These are phyloP conservation scores for Neodontobutis hainanensis DNA, from an alignment of 2,113 vertebrate genomes.

Conservation along the genomic window DNA sequence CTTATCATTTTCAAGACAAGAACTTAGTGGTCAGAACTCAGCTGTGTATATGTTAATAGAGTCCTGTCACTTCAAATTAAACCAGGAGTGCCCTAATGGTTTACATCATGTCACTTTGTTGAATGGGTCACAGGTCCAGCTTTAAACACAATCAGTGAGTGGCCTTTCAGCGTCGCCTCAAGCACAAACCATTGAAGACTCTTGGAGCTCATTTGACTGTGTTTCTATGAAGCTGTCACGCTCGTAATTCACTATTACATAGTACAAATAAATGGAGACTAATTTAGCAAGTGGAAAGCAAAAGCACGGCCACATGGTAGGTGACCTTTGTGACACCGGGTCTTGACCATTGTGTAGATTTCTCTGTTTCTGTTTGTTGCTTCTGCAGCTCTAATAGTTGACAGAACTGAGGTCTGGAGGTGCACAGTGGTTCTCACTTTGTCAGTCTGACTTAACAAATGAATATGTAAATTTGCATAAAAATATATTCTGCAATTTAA, in stretches of 20 bases:
- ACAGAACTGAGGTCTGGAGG: constrained; percentile 54
- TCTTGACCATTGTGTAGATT: constrained; percentile 62
- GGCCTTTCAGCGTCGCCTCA: constrained; percentile 37
- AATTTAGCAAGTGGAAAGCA: constrained; percentile 64
- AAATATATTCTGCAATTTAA: too few relatives aligned
- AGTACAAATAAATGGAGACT: constrained; percentile 78
- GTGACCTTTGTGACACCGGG: constrained; percentile 63
- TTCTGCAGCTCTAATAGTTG: constrained; percentile 68
- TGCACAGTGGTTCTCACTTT: constrained; percentile 50
- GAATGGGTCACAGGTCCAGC: constrained; percentile 58
- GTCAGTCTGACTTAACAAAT: too few relatives aligned
- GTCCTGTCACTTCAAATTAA: constrained; percentile 66
- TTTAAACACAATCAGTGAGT: constrained; percentile 69
- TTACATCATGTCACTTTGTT: constrained; percentile 72
- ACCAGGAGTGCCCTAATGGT: constrained; percentile 47
- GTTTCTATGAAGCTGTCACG: constrained; percentile 65
- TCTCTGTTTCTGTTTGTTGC: constrained; percentile 76
- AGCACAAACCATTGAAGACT: constrained; percentile 41
- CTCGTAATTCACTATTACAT: constrained; percentile 61
- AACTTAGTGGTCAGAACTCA: constrained; percentile 28
- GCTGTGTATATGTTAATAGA: constrained; percentile 49
- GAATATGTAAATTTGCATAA: too few relatives aligned
- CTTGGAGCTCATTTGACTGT: constrained; percentile 42
- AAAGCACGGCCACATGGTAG: constrained; percentile 73
- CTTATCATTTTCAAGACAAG: constrained; percentile 42